Evolutionary conservation across 2,888 invertebrate genomes (phyloP).

Genomic region (Agrenia bidenticulata): DNA sequence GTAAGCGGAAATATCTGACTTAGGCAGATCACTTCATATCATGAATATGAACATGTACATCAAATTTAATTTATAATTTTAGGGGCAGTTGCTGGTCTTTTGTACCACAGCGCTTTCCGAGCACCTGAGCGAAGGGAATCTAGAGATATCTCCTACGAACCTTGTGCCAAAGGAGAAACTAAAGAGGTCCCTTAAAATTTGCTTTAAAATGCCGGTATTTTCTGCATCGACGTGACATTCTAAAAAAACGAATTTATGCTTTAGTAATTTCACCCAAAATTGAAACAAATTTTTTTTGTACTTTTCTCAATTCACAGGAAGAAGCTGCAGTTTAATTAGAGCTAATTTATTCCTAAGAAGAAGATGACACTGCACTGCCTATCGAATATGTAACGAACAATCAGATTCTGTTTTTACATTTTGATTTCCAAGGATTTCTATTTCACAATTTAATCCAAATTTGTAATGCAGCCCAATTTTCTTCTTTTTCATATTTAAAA

Average conservation of each 20-base stretch:
- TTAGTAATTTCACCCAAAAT: not conserved
- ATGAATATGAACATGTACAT: not conserved
- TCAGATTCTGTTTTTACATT: not conserved
- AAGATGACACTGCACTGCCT: not conserved
- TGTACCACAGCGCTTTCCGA: conserved; percentile 46
- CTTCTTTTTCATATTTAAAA: no score
- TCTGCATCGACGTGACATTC: not conserved
- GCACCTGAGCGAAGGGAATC: conserved; percentile 28
- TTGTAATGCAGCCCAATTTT: no score
- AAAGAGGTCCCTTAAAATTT: conserved; percentile 50
- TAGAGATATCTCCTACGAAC: conserved; percentile 43
- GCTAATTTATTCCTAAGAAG: no score
- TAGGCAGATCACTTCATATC: not conserved
- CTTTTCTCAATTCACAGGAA: conserved; percentile 5
- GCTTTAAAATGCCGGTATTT: conserved; percentile 20
- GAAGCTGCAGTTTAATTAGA: not conserved
- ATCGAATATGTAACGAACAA: not conserved
- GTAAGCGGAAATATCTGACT: conserved; percentile 9
- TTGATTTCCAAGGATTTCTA: no score
- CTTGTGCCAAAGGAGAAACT: conserved; percentile 48
- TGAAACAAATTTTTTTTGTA: no score
- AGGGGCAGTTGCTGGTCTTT: conserved; percentile 51
- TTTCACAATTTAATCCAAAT: no score
- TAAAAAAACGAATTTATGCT: not conserved
- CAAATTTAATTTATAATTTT: conserved; percentile 9